These are phyloP conservation scores for Miichthys miiuy DNA, from an alignment of 2,797 vertebrate species.

Conservation along the genomic window DNA sequence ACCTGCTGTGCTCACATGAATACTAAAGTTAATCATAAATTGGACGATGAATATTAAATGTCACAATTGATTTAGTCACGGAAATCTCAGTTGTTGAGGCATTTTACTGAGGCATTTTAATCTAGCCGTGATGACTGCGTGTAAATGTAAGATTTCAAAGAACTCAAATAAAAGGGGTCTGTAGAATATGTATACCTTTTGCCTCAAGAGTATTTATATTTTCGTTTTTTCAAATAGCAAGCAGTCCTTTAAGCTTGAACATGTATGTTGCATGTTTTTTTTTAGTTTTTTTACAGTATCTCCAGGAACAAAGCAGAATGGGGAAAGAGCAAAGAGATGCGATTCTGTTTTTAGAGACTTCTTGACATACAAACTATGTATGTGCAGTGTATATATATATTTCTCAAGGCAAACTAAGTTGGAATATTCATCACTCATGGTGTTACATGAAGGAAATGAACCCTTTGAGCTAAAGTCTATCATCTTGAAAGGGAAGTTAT, in stretches of 20 bases:
- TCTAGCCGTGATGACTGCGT: conserved; percentile 26
- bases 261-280: conserved; percentile 25
- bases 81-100: conserved; percentile 35
- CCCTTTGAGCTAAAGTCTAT: neutral
- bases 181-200: conserved; percentile 50
- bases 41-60: conserved; percentile 66
- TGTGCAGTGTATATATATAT: too few species aligned
- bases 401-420: conserved; percentile 2
- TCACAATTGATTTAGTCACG: conserved; percentile 62
- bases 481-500: neutral
- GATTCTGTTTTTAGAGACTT: conserved; percentile 11
- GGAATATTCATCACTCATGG: neutral
- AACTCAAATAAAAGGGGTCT: conserved; percentile 33
- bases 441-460: conserved; percentile 9
- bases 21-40: conserved; percentile 50
- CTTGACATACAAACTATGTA: too few species aligned
- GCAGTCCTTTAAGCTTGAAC: neutral
- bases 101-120: conserved; percentile 31
- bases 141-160: conserved; percentile 73
- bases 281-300: conserved; percentile 11
- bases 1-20: conserved; percentile 46
- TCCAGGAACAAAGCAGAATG: conserved; percentile 33
- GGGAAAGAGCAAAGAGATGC: conserved; percentile 29
- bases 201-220: conserved; percentile 50
- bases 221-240: conserved; percentile 48